Conservation (phyloP, 1,140 invertebrate species). For the honey bee (Apis mellifera) region DNA sequence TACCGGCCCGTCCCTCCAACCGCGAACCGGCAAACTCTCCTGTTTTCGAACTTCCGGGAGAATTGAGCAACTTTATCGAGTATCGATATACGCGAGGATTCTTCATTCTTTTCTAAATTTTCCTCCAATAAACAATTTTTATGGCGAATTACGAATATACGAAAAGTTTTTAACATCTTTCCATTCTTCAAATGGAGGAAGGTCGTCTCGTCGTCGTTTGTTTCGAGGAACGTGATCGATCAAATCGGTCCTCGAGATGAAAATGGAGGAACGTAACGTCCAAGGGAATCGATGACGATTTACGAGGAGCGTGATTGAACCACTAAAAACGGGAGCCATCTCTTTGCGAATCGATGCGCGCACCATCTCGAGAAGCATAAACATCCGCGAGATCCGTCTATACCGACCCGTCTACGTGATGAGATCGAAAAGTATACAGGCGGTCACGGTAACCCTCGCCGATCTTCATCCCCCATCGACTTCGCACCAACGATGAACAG, state of each 20-base stretch:
- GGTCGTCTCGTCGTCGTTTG: too few relatives aligned
- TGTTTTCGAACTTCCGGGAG: not conserved
- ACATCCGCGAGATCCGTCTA: conserved; percentile 28
- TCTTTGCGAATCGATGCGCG: conserved; percentile 28
- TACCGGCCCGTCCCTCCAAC: conserved; percentile 1
- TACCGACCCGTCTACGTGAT: conserved; percentile 30
- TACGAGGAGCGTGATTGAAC: conserved; percentile 47
- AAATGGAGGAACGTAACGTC: conserved; percentile 23
- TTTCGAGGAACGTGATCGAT: not conserved
- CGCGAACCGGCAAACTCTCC: conserved; percentile 9
- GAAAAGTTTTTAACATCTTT: too few relatives aligned
- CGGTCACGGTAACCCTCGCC: conserved; percentile 18
- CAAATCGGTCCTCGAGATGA: conserved; percentile 12
- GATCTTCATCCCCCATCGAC: conserved; percentile 45
- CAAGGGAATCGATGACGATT: conserved; percentile 38
- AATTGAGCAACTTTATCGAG: not conserved
- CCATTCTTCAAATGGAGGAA: too few relatives aligned
- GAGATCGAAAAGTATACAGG: conserved; percentile 50
- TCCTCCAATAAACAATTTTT: too few relatives aligned
- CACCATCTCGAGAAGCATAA: conserved; percentile 28
- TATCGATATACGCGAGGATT: too few relatives aligned
- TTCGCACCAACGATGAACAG: conserved; percentile 70
- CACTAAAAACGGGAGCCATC: conserved; percentile 28
- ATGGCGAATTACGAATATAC: too few relatives aligned
- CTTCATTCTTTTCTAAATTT: too few relatives aligned